Base-by-base conservation (phyloP, 2,888 invertebrate genomes). In the Drosophila acutilabella region DNA sequence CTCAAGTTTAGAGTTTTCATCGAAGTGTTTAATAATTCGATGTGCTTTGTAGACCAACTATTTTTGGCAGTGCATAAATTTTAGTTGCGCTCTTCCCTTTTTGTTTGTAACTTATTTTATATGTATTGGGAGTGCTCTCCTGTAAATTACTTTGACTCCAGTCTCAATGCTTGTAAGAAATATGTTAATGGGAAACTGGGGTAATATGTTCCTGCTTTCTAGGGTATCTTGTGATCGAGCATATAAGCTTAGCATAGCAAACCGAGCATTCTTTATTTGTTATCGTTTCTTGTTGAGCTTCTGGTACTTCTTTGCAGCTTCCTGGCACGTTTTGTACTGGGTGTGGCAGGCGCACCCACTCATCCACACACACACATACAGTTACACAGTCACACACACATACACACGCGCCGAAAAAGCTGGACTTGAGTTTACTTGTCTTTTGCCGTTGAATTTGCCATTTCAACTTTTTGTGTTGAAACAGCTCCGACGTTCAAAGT, bases 381-480 rank as follows among this genome's bases (percentile, higher is more conserved):
- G 48, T 45, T 33, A 36, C 50, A 51, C 56, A 50, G 36, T 65
- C 44, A 59, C 40, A 52, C 59, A 52, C 60, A 57, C 56, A 36
- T 54, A 51, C 44, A 38, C 13, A 23, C 20, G n/a, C 61, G 74
- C 69, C 64, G 54, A 75, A 75, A 75, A 73, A 61, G 42, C 33
- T 57, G 69, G 75, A 73, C 75, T 77, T 73, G 59, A 73, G 77
- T 57, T 73, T 66, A 47, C 78, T 77, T 86, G 87, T 86, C 71
- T 86, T 81, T 79, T 77, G 74, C 77, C 78, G 65, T 76, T 76
- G 71, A 76, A 78, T 86, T 83, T 77, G 66, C 74, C 77, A 74
- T 81, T 81, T 71, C 48, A 85, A 77, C 74, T 79, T 86, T 80
- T 83, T 86, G 74, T 79, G 71, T 65, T 53, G 51, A 40, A 68